Conservation (phyloP, 2,888 invertebrate species). For the Nasonovia ribisnigri region DNA sequence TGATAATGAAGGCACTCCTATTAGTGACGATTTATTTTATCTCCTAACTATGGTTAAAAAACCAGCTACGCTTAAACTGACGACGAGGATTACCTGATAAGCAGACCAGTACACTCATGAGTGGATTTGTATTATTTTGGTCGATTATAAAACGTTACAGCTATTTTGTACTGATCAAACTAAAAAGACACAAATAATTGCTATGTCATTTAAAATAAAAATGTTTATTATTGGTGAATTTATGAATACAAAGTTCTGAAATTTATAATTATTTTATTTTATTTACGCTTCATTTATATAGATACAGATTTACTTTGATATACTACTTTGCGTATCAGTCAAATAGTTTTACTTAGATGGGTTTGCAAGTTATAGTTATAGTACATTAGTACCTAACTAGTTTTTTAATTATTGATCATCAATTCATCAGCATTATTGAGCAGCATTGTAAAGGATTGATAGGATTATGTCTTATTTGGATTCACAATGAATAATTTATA, state of each 20-base stretch:
- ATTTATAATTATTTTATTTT: neutral
- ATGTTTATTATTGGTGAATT: neutral
- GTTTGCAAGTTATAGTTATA: neutral
- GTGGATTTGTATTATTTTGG: neutral
- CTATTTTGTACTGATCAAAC: neutral
- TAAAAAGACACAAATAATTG: neutral
- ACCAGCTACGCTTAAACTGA: neutral
- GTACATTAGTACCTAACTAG: neutral
- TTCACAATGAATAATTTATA: neutral
- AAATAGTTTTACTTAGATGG: neutral
- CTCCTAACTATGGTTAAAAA: neutral
- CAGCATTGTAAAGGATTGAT: neutral
- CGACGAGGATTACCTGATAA: neutral
- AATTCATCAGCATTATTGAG: neutral
- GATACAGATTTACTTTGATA: neutral
- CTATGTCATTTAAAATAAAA: neutral
- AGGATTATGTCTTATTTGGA: neutral
- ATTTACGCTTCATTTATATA: neutral
- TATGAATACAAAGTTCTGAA: neutral
- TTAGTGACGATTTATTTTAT: neutral
- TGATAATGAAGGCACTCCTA: neutral
- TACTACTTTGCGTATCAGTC: neutral
- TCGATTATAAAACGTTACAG: neutral
- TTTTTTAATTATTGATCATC: neutral
- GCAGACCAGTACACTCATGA: neutral